A percentile compares a stretch with the other conserved stretches of the same genome.
Conservation (phyloP, 2,797 vertebrate genomes). For the Borostomias antarcticus region DNA sequence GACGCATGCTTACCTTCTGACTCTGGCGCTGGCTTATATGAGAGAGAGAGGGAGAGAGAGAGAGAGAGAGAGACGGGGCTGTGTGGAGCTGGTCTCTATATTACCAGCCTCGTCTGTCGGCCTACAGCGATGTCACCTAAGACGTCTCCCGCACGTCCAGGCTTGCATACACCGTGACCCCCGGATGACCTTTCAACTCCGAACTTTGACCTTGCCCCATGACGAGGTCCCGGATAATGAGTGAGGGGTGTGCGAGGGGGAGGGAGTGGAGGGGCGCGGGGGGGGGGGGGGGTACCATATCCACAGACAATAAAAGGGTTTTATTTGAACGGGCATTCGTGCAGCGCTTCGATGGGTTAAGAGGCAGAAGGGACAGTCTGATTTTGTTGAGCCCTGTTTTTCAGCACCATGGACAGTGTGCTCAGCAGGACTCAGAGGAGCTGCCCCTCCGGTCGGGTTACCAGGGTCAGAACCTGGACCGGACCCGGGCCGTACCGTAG, state of each 20-base stretch:
- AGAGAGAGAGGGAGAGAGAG: conserved; percentile 7
- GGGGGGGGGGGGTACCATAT: too few relatives aligned
- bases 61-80: neutral
- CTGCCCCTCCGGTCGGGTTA: too few relatives aligned
- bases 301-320: too few relatives aligned
- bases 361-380: too few relatives aligned
- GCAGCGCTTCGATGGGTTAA: too few relatives aligned
- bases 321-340: too few relatives aligned
- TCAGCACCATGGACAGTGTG: conserved; percentile 72
- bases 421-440: neutral
- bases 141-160: neutral
- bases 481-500: too few relatives aligned
- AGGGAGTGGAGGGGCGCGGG: too few relatives aligned
- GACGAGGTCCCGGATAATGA: neutral
- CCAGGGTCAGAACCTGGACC: too few relatives aligned
- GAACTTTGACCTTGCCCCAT: conserved; percentile 16
- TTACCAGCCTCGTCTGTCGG: neutral
- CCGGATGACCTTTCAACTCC: neutral
- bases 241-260: too few relatives aligned
- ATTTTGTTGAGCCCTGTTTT: conserved; percentile 15
- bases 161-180: neutral
- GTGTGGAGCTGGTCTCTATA: neutral
- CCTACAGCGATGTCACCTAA: neutral
- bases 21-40: neutral
- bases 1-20: conserved; percentile 5